phyloP scores from a whole-genome alignment of 2,888 invertebrate genomes.

The Clivina fossor region DNA sequence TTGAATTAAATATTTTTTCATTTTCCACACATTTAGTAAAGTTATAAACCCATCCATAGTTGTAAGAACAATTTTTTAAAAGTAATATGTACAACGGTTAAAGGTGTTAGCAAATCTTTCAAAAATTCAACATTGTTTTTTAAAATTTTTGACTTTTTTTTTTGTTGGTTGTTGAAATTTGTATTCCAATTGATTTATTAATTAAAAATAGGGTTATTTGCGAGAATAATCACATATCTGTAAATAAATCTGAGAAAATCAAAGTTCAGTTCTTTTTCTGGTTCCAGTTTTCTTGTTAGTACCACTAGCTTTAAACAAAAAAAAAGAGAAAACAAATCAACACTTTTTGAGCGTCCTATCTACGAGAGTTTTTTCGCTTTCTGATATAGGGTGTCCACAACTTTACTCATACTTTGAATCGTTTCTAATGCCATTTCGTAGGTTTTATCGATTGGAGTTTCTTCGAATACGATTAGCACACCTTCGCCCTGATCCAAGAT shows the following conservation, averaged over 20 bases:
- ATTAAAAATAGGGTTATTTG: conserved; percentile 9
- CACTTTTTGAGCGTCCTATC: conserved; percentile 42
- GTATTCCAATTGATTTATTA: conserved; percentile 12
- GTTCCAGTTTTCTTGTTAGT: conserved; percentile 15
- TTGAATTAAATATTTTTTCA: conserved; percentile 31
- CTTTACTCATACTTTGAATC: conserved; percentile 99
- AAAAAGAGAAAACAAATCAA: no score
- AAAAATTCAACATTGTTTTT: conserved; percentile 28
- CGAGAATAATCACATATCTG: conserved; percentile 18
- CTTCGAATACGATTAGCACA: conserved; percentile 96
- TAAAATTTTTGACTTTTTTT: no score
- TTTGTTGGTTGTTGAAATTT: no score
- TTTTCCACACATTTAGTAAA: conserved; percentile 31
- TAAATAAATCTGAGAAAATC: conserved; percentile 16
- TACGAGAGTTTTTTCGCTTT: conserved; percentile 98
- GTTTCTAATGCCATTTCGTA: conserved; percentile 97
- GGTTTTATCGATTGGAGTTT: conserved; percentile 91
- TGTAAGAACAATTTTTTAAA: conserved; percentile 21
- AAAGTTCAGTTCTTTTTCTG: background rate
- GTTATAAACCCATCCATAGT: conserved; percentile 30
- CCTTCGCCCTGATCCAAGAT: conserved; percentile 99
- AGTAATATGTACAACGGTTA: conserved; percentile 30
- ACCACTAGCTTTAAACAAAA: conserved; percentile 10
- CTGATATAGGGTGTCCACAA: conserved; percentile 98
- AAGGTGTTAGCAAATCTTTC: conserved; percentile 28